Base-by-base conservation (phyloP, 37 sponge, comb jelly and placozoan species). In the Ephydatia muelleri region DNA sequence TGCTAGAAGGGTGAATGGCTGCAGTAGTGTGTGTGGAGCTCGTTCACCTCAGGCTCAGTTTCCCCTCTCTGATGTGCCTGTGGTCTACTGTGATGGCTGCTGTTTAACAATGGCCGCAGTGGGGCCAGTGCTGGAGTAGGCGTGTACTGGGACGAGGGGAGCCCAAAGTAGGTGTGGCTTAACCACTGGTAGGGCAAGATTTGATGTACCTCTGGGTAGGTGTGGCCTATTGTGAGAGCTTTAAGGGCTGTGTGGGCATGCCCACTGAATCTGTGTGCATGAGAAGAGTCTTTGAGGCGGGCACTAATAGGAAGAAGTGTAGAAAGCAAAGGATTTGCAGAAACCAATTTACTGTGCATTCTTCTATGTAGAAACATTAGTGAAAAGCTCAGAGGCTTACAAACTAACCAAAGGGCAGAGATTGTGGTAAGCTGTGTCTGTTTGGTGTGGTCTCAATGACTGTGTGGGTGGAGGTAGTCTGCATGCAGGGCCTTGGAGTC, bases 361-460 rank as follows among this genome's bases (percentile, higher is more conserved):
- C n/a, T n/a, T n/a, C n/a, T n/a, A n/a, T n/a, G 31, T 78, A 90
- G 91, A 35, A 97, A 94, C 68, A 47, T 94, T 25, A 94, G 90
- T 87, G 95, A 94, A 72, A 94, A 83, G 77, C 78, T 97, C 65
- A 49, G 35, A 34, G 97, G 97, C 8, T 26, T 34, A 29, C 97
- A 94, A 72, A 94, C 97, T 32, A 97, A 97, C 86, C 93, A 94
- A 49, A 84, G 97, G 57, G 97, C 97, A 67, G 97, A 97, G 77
- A 48, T 96, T 34, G 73, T 85, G 48, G 92, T 87, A 84, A 78
- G 79, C 48, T 26, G 2, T 5, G 3, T 14, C n/a, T 27, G 12
- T 40, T 33, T 29, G 9, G 19, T 69, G 82, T 69, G 12, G 32
- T 68, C 36, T 39, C 39, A 22, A 25, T 23, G 73, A 12, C 23